A percentile compares a stretch with the other conserved stretches of the same genome.
Conservation (phyloP, 2,113 vertebrate genomes). For the Rhineura floridana region DNA sequence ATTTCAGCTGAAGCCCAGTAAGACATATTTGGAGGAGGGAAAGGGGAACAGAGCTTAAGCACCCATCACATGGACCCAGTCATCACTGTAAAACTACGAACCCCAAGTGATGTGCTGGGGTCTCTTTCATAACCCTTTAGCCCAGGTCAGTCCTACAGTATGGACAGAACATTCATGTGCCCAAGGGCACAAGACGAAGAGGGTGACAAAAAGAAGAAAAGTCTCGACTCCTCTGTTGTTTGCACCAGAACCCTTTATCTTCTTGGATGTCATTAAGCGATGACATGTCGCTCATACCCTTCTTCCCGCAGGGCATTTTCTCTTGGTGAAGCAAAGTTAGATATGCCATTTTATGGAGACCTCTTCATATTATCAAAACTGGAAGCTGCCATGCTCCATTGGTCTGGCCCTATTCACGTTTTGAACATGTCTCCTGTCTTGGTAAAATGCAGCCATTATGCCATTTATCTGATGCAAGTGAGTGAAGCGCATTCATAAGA, state of each 20-base stretch:
- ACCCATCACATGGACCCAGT: constrained; percentile 43
- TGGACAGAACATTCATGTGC: constrained; percentile 43
- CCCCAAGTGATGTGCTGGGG: constrained; percentile 40
- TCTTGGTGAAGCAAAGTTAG: constrained; percentile 62
- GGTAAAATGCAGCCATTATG: constrained; percentile 45
- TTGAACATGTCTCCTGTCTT: constrained; percentile 48
- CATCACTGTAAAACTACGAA: constrained; percentile 45
- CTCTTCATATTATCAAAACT: constrained; percentile 56
- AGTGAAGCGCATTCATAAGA: constrained; percentile 17
- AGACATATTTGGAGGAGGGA: constrained; percentile 4
- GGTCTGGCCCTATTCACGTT: constrained; percentile 51
- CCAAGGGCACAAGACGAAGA: constrained; percentile 51
- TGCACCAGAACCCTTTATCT: constrained; percentile 53
- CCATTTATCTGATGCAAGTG: constrained; percentile 26
- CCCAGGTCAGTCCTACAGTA: constrained; percentile 60
- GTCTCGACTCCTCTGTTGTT: constrained; percentile 55
- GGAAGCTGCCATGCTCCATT: constrained; percentile 51
- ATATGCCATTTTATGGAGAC: constrained; percentile 49
- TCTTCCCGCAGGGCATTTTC: constrained; percentile 61
- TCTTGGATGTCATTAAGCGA: constrained; percentile 38
- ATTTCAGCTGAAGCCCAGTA: not conserved
- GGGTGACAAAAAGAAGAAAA: constrained; percentile 58
- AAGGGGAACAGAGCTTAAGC: constrained; percentile 34
- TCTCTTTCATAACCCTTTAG: constrained; percentile 30
- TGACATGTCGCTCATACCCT: constrained; percentile 61